These are phyloP conservation scores for Ariopsis seemanni DNA, from an alignment of 2,113 vertebrate species.

Conservation along the genomic window DNA sequence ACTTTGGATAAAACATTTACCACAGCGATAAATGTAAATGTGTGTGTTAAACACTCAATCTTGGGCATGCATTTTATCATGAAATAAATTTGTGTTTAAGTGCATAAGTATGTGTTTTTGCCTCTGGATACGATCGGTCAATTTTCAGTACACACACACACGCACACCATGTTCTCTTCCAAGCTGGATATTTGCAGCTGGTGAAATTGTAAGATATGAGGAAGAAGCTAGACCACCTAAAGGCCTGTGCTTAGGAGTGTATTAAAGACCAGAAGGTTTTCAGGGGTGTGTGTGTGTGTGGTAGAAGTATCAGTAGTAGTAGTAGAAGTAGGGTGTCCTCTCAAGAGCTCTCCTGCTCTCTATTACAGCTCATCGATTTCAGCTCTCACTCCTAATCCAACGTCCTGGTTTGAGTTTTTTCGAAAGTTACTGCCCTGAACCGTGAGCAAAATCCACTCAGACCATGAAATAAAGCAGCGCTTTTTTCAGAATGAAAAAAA, in stretches of 20 bases:
- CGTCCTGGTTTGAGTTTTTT: constrained; percentile 46
- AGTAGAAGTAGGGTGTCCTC: not conserved
- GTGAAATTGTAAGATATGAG: constrained; percentile 28
- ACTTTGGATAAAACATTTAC: not conserved
- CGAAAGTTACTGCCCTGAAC: constrained; percentile 47
- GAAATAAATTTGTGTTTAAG: not conserved
- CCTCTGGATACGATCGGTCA: not conserved
- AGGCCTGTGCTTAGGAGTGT: constrained; percentile 36
- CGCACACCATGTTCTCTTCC: not conserved
- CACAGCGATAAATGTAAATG: not conserved
- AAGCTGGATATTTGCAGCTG: constrained; percentile 39
- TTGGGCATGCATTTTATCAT: not conserved
- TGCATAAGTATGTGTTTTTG: not conserved
- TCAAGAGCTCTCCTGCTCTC: constrained; percentile 40
- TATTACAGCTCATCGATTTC: constrained; percentile 56
- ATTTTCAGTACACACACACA: not conserved
- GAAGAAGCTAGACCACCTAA: constrained; percentile 48
- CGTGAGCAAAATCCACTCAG: constrained; percentile 51
- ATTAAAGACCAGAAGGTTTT: constrained; percentile 43
- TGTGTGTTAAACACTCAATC: not conserved
- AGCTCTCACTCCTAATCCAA: constrained; percentile 50
- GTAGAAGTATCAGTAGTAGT: not conserved
- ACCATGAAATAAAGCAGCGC: constrained; percentile 52
- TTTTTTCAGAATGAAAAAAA: not conserved
- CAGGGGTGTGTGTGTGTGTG: constrained; percentile 28